These are phyloP conservation scores for Lepas anatifera DNA, from an alignment of 2,888 invertebrate species.

Conservation along the genomic window DNA sequence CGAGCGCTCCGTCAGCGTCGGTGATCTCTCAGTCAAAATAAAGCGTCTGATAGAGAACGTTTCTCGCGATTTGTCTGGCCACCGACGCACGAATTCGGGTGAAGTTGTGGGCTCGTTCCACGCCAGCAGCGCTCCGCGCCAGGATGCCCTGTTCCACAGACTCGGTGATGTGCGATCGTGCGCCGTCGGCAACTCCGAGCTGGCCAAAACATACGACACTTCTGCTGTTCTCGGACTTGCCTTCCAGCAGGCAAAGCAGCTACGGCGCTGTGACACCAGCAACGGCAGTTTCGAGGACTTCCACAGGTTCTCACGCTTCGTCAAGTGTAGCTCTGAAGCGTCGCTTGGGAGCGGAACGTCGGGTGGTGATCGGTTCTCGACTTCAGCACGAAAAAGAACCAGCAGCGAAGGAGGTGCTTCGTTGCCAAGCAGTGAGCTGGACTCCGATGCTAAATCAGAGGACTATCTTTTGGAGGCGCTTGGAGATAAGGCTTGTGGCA, in stretches of 20 bases:
- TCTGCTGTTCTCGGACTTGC: not conserved
- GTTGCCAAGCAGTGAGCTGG: not conserved
- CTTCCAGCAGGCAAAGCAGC: not conserved
- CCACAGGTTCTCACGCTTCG: not conserved
- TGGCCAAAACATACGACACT: not conserved
- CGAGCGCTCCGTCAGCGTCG: not conserved
- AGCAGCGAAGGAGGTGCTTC: not conserved
- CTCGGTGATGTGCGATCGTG: not conserved
- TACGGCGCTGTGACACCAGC: not conserved
- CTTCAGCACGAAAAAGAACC: not conserved
- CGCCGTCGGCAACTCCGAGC: not conserved
- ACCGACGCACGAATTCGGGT: not conserved
- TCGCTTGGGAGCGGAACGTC: not conserved
- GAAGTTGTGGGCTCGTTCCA: not conserved
- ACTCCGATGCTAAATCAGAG: not conserved
- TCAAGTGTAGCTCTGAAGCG: not conserved
- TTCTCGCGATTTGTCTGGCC: not conserved
- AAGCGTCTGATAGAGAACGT: not conserved
- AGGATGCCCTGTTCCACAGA: not conserved
- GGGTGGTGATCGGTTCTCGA: no score
- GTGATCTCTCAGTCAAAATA: not conserved
- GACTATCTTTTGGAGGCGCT: not conserved
- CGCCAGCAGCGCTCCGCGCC: not conserved
- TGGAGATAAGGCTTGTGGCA: not conserved
- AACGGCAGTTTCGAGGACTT: not conserved